Base-by-base conservation (phyloP, 2,797 vertebrate species). In the Platalea minor region DNA sequence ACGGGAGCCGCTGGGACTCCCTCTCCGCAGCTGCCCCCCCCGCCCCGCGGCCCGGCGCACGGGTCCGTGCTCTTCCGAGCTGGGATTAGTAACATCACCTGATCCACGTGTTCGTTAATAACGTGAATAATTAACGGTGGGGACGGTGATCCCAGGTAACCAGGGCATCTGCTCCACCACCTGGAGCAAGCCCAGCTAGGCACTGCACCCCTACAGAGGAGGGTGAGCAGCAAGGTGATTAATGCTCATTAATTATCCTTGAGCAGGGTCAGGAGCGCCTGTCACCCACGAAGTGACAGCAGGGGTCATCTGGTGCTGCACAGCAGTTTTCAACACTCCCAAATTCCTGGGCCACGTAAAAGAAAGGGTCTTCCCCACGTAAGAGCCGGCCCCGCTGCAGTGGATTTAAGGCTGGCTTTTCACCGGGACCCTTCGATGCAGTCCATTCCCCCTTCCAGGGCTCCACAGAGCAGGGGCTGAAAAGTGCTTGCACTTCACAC, bases 231-330 rank as follows among this genome's bases (percentile, higher is more conserved):
- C 85, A 75, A 85, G 85, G 94, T 88, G 79, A 69, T 94, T 92
- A 88, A 39, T 54, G 85, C 65, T 88, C 82, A 23, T 95, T 91
- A 84, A 92, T 96, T 96, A 84, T 90, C 76, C 79, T 81, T 72
- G 79, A 85, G 41, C 65, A 78, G 93, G 76, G 87, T 80, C 87
- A 85, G 92, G 79, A 85, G 82, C 2, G 3, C 60, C 69, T 94
- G 89, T 96, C 76, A 78, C 82, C 85, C 50, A 39, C 5, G 0
- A 23, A 83, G 43, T 93, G 82, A 88, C 68, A 72, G 88, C 74
- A 87, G 79, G 37, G 85, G 76, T 95, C 95, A 91, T 86, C 85
- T 93, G 54, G 33, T 73, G 69, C 59, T 59, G 39, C 91, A 35
- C 61, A 57, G 75, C 45, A 46, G 46, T 92, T 92, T 80, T 78